A percentile compares a stretch with the other conserved stretches of the same genome.
Evolutionary conservation across 1,140 invertebrate genomes (phyloP).

Genomic region (Scaptodrosophila lebanonensis): DNA sequence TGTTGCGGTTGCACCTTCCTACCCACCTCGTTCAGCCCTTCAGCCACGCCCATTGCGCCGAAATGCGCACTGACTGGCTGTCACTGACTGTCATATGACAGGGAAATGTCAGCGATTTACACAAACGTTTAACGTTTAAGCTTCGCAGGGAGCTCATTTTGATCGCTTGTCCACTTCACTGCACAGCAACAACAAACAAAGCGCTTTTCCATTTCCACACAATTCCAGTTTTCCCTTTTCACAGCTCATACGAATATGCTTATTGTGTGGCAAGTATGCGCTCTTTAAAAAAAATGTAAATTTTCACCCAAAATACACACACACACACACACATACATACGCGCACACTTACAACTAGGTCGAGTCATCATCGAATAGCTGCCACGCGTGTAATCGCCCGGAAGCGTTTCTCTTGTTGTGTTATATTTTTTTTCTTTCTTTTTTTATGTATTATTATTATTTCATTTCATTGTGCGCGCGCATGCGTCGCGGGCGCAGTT

Average conservation of each 20-base stretch:
- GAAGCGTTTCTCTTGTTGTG: conserved; percentile 47
- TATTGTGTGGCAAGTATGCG: background rate
- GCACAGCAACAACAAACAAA: conserved; percentile 51
- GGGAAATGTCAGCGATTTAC: conserved; percentile 69
- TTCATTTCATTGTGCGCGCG: conserved; percentile 4
- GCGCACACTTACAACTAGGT: no score
- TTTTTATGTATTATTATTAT: background rate
- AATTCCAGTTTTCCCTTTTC: conserved; percentile 2
- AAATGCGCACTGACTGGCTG: background rate
- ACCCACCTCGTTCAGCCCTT: conserved; percentile 16
- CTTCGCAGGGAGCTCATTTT: conserved; percentile 38
- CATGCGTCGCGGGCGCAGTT: background rate
- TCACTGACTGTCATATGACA: conserved; percentile 54
- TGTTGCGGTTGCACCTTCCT: conserved; percentile 14
- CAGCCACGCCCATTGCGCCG: background rate
- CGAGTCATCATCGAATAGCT: background rate
- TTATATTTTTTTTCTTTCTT: conserved; percentile 5
- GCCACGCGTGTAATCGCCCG: conserved; percentile 71
- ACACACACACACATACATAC: no score
- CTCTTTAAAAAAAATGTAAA: conserved; percentile 64
- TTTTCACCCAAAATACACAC: conserved; percentile 53
- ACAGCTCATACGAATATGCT: no score
- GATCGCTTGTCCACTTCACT: conserved; percentile 65
- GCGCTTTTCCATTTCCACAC: conserved; percentile 10
- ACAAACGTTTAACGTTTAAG: conserved; percentile 67